Evolutionary conservation across 2,797 vertebrate genomes (phyloP).

Genomic region (Merluccius polli): DNA sequence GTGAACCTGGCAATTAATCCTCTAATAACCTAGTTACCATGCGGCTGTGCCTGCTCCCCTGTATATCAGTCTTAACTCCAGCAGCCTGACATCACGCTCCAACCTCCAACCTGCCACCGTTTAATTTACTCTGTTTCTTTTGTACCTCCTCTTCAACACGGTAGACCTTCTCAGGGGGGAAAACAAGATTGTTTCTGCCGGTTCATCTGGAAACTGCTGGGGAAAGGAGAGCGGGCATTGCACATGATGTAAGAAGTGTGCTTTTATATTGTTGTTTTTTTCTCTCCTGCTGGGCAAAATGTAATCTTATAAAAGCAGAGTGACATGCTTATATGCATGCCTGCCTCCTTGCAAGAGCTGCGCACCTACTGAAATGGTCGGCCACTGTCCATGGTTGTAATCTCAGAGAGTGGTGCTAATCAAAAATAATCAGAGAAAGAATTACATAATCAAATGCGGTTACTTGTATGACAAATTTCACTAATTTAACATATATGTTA

Average conservation of each 20-base stretch:
- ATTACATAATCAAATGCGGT: conserved; percentile 47
- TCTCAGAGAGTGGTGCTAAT: conserved; percentile 45
- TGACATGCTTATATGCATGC: conserved; percentile 62
- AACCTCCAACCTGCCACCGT: conserved; percentile 10
- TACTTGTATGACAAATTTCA: conserved; percentile 17
- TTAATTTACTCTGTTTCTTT: conserved; percentile 34
- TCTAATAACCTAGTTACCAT: conserved; percentile 23
- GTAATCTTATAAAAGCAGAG: conserved; percentile 64
- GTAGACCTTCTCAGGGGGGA: conserved; percentile 25
- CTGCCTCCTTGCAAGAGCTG: conserved; percentile 49
- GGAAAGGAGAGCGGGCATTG: conserved; percentile 42
- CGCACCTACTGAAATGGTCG: conserved; percentile 44
- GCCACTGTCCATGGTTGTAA: conserved; percentile 46
- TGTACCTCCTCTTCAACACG: conserved; percentile 32
- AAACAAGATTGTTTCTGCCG: conserved; percentile 21
- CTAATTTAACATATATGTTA: conserved; percentile 1
- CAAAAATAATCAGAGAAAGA: conserved; percentile 56
- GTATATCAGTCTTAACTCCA: conserved; percentile 10
- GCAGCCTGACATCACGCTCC: conserved; percentile 15
- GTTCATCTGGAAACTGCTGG: conserved; percentile 28
- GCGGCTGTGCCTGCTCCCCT: conserved; percentile 20
- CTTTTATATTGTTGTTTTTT: conserved; percentile 20
- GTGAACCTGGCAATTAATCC: conserved; percentile 35
- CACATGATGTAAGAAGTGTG: conserved; percentile 49
- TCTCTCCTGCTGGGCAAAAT: conserved; percentile 51